Percentiles rank a stretch among this genome's conserved stretches.
These are phyloP conservation scores for Lateolabrax maculatus DNA, from an alignment of 2,797 vertebrate species.

Conservation along the genomic window DNA sequence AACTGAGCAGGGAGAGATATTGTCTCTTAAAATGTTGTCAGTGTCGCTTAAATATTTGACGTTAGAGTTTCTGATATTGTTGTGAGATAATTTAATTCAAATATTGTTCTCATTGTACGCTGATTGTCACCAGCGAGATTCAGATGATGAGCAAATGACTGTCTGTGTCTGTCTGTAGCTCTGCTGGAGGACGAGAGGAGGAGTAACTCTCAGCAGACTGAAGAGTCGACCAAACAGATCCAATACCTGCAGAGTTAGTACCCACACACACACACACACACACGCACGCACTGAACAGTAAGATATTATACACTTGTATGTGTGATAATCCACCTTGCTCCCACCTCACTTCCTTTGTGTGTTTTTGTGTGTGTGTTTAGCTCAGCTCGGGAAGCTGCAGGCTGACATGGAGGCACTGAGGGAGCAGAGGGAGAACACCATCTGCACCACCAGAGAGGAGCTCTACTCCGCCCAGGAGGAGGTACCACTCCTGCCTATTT, in stretches of 20 bases:
- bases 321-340: background rate
- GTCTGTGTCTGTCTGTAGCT: constrained; percentile 77
- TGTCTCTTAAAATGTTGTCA: background rate
- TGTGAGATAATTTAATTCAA: background rate
- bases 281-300: background rate
- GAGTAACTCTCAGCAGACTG: constrained; percentile 90
- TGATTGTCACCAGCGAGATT: background rate
- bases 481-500: constrained; percentile 50
- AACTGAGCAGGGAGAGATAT: background rate
- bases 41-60: background rate
- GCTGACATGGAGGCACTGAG: constrained; percentile 92
- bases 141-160: background rate
- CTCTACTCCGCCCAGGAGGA: constrained; percentile 94
- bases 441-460: constrained; percentile 91
- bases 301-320: background rate
- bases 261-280: constrained; percentile 14
- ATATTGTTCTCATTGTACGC: background rate
- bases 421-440: constrained; percentile 93
- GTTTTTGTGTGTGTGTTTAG: constrained; percentile 76
- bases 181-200: constrained; percentile 96
- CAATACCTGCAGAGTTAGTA: constrained; percentile 94
- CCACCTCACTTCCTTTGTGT: background rate
- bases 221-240: constrained; percentile 97
- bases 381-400: constrained; percentile 92
- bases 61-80: background rate